Conservation (phyloP, 2,888 invertebrate species). For the Macaria notata region DNA sequence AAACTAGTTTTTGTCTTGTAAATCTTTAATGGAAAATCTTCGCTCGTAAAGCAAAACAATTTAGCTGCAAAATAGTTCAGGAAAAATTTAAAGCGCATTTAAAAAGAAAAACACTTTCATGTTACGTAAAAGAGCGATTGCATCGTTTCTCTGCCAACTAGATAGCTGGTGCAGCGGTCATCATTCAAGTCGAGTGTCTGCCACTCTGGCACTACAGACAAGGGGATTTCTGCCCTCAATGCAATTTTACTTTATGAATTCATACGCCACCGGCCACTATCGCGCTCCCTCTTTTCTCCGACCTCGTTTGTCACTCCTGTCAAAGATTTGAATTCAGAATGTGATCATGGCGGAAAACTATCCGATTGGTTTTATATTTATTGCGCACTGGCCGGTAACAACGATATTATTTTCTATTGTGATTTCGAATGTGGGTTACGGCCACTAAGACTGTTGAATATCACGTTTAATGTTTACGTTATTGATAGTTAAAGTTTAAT, state of each 20-base stretch:
- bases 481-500: constrained; percentile 21
- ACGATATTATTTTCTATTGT: constrained; percentile 16
- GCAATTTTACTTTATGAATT: constrained; percentile 64
- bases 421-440: constrained; percentile 9
- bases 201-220: constrained; percentile 60
- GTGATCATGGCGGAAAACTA: constrained; percentile 12
- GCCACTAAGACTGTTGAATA: constrained; percentile 10
- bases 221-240: constrained; percentile 59
- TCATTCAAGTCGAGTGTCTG: constrained; percentile 58
- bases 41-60: too few relatives aligned
- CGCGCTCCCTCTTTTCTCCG: constrained; percentile 41
- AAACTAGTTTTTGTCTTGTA: too few relatives aligned
- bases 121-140: constrained; percentile 43
- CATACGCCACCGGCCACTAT: constrained; percentile 49
- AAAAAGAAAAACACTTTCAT: constrained; percentile 24
- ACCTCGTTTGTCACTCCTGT: constrained; percentile 55
- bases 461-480: constrained; percentile 11
- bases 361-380: neutral
- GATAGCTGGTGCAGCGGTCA: constrained; percentile 40
- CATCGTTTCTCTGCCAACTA: constrained; percentile 43
- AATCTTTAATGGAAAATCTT: too few relatives aligned
- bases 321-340: constrained; percentile 34
- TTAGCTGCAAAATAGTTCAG: too few relatives aligned
- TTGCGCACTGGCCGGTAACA: neutral
- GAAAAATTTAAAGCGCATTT: too few relatives aligned